phyloP scores from a whole-genome alignment of 2,888 invertebrate genomes.

The Allophyes oxyacanthae region DNA sequence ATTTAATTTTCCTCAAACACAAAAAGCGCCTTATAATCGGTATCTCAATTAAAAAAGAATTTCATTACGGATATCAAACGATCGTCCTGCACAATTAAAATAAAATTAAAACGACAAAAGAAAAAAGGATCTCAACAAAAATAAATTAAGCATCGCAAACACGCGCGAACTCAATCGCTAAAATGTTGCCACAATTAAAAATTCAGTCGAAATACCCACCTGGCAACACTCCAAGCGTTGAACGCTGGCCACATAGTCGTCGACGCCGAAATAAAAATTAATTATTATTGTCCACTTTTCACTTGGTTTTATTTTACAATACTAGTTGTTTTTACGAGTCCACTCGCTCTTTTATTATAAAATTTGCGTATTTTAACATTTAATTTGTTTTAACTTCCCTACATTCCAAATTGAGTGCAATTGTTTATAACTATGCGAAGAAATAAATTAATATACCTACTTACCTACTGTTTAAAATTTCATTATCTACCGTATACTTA shows the following conservation, averaged over 20 bases:
- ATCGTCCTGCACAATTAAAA: conserved; percentile 12
- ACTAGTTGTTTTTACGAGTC: conserved; percentile 38
- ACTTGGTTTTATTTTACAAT: conserved; percentile 48
- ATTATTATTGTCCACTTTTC: conserved; percentile 59
- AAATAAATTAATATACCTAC: too few species aligned
- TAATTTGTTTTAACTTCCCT: conserved; percentile 16
- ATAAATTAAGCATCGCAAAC: conserved; percentile 52
- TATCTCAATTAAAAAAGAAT: conserved; percentile 6
- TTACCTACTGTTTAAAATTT: too few species aligned
- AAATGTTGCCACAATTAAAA: conserved; percentile 66
- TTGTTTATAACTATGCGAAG: background rate
- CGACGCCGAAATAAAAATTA: conserved; percentile 61
- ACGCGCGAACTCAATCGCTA: conserved; percentile 58
- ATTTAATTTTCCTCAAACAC: background rate
- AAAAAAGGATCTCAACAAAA: conserved; percentile 28
- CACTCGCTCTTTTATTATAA: conserved; percentile 42
- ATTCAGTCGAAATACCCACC: conserved; percentile 52
- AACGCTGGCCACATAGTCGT: conserved; percentile 53
- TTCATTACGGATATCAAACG: conserved; percentile 17
- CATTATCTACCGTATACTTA: too few species aligned
- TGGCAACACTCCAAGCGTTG: conserved; percentile 64
- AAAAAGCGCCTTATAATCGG: conserved; percentile 1
- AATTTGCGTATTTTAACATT: conserved; percentile 40
- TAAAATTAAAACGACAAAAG: conserved; percentile 5
- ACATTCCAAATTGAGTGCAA: conserved; percentile 6